Base-by-base conservation (phyloP, 2,888 invertebrate genomes). In the Eurytoma adleriae region DNA sequence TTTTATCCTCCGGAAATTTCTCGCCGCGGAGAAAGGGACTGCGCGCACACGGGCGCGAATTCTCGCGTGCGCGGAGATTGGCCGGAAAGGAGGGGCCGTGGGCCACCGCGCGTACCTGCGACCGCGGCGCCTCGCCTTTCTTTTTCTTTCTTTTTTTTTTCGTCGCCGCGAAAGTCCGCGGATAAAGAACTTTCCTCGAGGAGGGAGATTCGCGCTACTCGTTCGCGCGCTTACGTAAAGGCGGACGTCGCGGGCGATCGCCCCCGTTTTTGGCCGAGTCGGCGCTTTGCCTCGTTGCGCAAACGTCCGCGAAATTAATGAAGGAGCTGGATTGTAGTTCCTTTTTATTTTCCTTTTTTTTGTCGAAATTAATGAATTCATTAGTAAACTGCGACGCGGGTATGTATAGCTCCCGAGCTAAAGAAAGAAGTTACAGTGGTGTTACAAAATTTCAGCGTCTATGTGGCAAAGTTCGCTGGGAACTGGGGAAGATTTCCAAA, bases 1-100 rank as follows among this genome's bases (percentile, higher is more conserved):
- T 74, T 79, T 79, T 74, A 79, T 79, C 79, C 79, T 68, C 83
- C 83, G 83, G 84, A 85, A 85, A 85, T 85, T 85, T 84, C 83
- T 79, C 84, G 82, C 82, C 81, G 82, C 83, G 74, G 75, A 83
- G 81, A 64, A 62, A 83, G 59, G 64, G 73, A 54, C 48, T 48
- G 50, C 72, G 27, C 18, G 40, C 14, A 56, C 67, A 24, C 18
- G 73, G n/a, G 27, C 61, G 57, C 73, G 78, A 74, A 81, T 81
- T 78, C 81, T 56, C 71, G 40, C 50, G 50, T 24, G 68, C 62
- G 54, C 40, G 62, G 62, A 64, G 40, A 64, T 64, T 64, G 30
- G 40, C 30, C 40, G 1, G 27, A 10, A 54, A n/a, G 16, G 54
- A 50, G 50, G 14, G 54, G 16, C 54, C 2, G 54, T n/a, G 16